Conservation (phyloP, 2,797 vertebrate species). For the Sandelia bainsii region DNA sequence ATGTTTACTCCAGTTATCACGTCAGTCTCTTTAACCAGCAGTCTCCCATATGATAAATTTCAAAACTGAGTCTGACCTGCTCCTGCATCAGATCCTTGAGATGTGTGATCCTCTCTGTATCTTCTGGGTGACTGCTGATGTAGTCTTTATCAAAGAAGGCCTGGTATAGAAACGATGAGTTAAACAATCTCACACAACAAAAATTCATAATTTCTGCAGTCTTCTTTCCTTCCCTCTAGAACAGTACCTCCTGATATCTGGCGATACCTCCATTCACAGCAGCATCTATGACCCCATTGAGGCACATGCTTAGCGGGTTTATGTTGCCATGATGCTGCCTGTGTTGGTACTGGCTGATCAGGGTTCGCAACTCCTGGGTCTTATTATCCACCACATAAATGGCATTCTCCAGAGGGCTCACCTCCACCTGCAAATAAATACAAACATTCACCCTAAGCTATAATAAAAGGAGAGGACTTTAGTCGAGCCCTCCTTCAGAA, state of each 20-base stretch:
- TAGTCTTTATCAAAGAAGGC: constrained; percentile 99
- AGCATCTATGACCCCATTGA: constrained; percentile 98
- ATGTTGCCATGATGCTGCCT: constrained; percentile 97
- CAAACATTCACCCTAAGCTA: neutral
- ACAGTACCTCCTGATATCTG: constrained; percentile 95
- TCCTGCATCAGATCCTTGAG: constrained; percentile 99
- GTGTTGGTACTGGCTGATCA: constrained; percentile 99
- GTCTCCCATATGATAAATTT: neutral
- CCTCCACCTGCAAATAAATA: constrained; percentile 89
- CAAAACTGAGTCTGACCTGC: constrained; percentile 85
- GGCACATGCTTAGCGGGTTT: constrained; percentile 99
- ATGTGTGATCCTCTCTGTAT: constrained; percentile 95
- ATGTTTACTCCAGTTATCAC: neutral
- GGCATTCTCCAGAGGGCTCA: constrained; percentile 98
- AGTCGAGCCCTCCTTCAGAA: neutral
- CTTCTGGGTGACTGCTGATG: constrained; percentile 95
- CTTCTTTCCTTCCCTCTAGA: neutral
- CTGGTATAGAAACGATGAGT: constrained; percentile 73
- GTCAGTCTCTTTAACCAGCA: neutral
- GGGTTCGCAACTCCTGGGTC: constrained; percentile 95
- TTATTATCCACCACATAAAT: constrained; percentile 99
- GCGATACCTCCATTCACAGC: constrained; percentile 98
- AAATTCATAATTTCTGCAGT: neutral
- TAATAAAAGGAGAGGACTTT: neutral
- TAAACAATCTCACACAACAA: constrained; percentile 2